phyloP scores from a whole-genome alignment of 2,113 vertebrate species.

The Clinocottus analis region DNA sequence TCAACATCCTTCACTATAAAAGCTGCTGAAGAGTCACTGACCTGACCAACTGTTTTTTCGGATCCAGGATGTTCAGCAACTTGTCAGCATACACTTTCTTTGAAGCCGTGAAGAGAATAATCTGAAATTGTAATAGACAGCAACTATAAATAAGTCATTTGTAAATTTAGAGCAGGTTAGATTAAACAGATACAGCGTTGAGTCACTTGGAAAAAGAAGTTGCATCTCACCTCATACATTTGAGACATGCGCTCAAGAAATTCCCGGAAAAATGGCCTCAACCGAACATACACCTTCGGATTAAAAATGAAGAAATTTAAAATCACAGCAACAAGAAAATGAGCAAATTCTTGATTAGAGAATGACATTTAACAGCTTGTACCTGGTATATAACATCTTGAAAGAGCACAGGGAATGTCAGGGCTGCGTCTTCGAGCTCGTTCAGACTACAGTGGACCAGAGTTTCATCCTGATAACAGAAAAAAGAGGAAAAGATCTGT shows the following conservation, averaged over 20 bases:
- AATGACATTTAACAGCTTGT: conserved; percentile 29
- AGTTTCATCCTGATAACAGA: conserved; percentile 91
- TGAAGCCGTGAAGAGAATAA: conserved; percentile 99
- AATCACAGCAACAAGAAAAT: not conserved
- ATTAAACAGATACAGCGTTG: not conserved
- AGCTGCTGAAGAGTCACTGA: conserved; percentile 72
- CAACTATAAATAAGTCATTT: not conserved
- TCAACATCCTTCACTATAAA: not conserved
- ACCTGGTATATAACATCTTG: conserved; percentile 99
- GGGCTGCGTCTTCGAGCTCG: conserved; percentile 97
- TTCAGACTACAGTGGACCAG: conserved; percentile 99
- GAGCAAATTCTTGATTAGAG: fast-evolving
- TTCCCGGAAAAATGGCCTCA: conserved; percentile 98
- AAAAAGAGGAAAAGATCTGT: not conserved
- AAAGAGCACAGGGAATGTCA: conserved; percentile 98
- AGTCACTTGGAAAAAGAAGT: not conserved
- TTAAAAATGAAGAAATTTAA: not conserved
- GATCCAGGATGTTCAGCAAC: conserved; percentile 98
- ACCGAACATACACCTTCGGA: conserved; percentile 93
- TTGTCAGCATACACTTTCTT: conserved; percentile 99
- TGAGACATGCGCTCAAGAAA: conserved; percentile 99
- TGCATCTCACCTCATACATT: conserved; percentile 93
- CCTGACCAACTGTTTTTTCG: conserved; percentile 98
- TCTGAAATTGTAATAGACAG: conserved; percentile 80
- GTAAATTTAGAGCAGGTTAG: not conserved